Evolutionary conservation across 2,113 vertebrate genomes (phyloP).

Genomic region (Taurulus bubalis): DNA sequence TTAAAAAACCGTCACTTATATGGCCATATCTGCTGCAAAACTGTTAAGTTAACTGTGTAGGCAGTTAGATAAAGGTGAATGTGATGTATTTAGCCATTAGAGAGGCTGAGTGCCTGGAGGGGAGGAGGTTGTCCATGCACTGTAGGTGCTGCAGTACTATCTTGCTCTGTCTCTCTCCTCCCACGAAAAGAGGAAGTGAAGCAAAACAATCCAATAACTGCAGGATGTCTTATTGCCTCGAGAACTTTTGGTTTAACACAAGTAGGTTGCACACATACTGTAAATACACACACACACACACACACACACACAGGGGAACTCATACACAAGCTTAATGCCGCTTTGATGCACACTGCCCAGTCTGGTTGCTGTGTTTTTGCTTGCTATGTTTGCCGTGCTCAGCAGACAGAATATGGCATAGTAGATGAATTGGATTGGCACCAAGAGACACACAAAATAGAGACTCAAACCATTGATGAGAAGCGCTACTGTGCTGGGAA

Average conservation of each 20-base stretch:
- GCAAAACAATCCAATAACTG: slow-evolving; percentile 71
- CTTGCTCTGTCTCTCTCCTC: slow-evolving; percentile 45
- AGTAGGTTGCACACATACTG: slow-evolving; percentile 5
- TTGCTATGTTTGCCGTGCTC: slow-evolving; percentile 25
- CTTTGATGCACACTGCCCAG: slow-evolving; percentile 1
- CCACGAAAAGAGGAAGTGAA: slow-evolving; percentile 55
- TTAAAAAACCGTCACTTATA: slow-evolving; percentile 26
- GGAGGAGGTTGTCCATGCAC: slow-evolving; percentile 45
- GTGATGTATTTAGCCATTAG: slow-evolving; percentile 65
- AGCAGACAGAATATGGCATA: slow-evolving; percentile 19
- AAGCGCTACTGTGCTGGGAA: slow-evolving; percentile 42
- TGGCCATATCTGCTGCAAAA: slow-evolving; percentile 19
- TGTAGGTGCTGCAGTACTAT: slow-evolving; percentile 48
- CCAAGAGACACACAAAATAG: slow-evolving; percentile 11
- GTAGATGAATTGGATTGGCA: slow-evolving; percentile 15
- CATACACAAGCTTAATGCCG: not conserved
- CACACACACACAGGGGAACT: not conserved
- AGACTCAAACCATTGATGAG: slow-evolving; percentile 22
- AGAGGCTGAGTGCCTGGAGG: slow-evolving; percentile 54
- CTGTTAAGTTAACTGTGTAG: slow-evolving; percentile 51
- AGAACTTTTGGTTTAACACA: slow-evolving; percentile 26
- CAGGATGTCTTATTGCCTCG: slow-evolving; percentile 51
- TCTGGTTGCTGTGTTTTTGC: slow-evolving; percentile 1
- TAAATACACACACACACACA: not conserved
- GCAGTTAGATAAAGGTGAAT: slow-evolving; percentile 61